Conservation (phyloP, 2,113 vertebrate genomes). For the Hypanus sabinus region DNA sequence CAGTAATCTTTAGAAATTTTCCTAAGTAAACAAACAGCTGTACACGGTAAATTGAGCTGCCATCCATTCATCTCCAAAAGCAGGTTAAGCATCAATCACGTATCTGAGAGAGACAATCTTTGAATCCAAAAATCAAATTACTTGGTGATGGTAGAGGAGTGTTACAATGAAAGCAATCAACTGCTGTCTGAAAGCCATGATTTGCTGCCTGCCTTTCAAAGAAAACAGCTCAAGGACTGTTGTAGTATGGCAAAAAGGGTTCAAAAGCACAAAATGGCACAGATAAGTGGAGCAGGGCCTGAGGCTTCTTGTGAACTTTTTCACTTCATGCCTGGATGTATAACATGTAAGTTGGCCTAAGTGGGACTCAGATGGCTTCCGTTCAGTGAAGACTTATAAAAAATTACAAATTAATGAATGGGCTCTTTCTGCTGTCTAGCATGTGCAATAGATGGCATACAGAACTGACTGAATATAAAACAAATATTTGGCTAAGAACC, state of each 20-base stretch:
- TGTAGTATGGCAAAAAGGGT: background rate
- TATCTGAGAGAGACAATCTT: background rate
- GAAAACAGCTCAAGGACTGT: slow-evolving; percentile 4
- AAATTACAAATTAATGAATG: background rate
- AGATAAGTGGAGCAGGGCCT: no score
- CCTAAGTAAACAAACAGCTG: background rate
- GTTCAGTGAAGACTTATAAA: background rate
- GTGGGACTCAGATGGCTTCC: background rate
- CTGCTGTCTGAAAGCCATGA: background rate
- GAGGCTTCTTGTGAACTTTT: background rate
- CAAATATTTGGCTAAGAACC: background rate
- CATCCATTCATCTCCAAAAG: background rate
- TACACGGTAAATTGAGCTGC: background rate
- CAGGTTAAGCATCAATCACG: background rate
- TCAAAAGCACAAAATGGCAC: background rate
- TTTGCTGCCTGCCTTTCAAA: background rate
- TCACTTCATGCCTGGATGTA: background rate
- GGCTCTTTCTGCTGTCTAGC: background rate
- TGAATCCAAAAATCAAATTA: background rate
- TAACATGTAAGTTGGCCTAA: background rate
- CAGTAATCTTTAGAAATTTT: background rate
- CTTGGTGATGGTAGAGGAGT: background rate
- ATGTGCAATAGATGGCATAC: background rate
- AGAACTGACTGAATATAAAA: background rate
- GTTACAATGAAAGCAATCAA: background rate